Evolutionary conservation across 2,113 vertebrate genomes (phyloP), one percentile per base, ranked within the genome.

Genomic region (Oryzias curvinotus): DNA sequence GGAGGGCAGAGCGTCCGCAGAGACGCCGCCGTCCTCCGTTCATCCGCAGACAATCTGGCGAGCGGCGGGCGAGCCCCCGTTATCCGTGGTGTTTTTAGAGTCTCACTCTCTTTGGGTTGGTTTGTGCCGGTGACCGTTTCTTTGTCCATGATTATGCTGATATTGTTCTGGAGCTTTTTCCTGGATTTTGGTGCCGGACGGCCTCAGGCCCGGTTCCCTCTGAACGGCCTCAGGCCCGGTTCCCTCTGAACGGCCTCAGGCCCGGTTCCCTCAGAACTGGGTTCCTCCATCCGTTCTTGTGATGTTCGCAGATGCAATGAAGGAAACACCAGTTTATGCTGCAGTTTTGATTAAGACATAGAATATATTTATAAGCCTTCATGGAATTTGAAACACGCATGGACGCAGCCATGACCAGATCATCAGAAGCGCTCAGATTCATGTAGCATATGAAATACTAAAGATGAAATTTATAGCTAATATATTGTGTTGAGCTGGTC

Each of bases 401-500:
- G 94, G 80, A 84, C 2, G 1, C 28, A 88, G 86, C 90, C 91
- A 92, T 83, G 92, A 91, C 75, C 91, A 88, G 85, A 91, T 93
- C 92, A 91, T 92, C 92, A 93, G 82, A 91, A 78, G 84, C 86
- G 89, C 81, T 88, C 91, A 82, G 87, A 91, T 82, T 78, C 91
- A 88, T 91, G 85, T 88, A 89, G 88, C 87, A 92, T 91, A 91
- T 87, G 87, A 90, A 84, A 89, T 87, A 87, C 86, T 87, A 86
- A 89, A 90, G 86, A 90, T 84, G 78, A 89, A 91, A 92, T 91
- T 92, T 92, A 92, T 93, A 94, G 93, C 92, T 95, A 96, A 95
- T 95, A 95, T 96, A 95, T 96, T 95, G 94, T 95, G 93, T 95
- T 93, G 93, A 93, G 93, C 93, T 95, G 91, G 93, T 94, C 93